Conservation (phyloP, 2,888 invertebrate genomes). For the Microdon myrmicae region DNA sequence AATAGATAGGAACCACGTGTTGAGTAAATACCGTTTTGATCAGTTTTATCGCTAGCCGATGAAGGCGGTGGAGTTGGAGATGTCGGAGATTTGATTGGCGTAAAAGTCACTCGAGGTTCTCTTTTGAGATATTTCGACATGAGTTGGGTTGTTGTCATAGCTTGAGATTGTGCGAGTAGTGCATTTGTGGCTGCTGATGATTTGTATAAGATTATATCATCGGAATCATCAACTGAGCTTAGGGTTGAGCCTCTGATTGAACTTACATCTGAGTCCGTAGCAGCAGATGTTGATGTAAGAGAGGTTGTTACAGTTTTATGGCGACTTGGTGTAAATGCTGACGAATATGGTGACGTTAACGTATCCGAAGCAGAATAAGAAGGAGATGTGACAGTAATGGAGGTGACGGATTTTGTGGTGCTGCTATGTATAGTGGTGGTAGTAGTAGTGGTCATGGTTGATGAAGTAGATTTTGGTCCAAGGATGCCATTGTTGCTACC, state of each 20-base stretch:
- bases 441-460: constrained; percentile 13
- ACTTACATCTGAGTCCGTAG: constrained; percentile 63
- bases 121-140: constrained; percentile 66
- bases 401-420: constrained; percentile 27
- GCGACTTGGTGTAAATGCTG: constrained; percentile 58
- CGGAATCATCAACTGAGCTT: constrained; percentile 64
- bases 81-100: constrained; percentile 63
- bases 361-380: constrained; percentile 32
- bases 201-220: constrained; percentile 64
- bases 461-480: constrained; percentile 58
- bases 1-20: constrained; percentile 64
- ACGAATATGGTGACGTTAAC: constrained; percentile 53
- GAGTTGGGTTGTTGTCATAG: constrained; percentile 65
- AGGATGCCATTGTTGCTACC: constrained; percentile 56
- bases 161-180: constrained; percentile 64
- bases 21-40: constrained; percentile 54
- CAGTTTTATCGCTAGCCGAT: constrained; percentile 53
- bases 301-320: constrained; percentile 64
- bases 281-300: constrained; percentile 63
- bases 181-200: constrained; percentile 64
- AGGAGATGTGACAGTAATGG: constrained; percentile 30
- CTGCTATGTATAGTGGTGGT: constrained; percentile 47
- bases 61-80: constrained; percentile 63
- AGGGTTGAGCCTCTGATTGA: constrained; percentile 64
- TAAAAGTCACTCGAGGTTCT: constrained; percentile 65